Evolutionary conservation across 35 echinoderm and acorn worm species (phyloP).

Genomic region (Amphiura filiformis): DNA sequence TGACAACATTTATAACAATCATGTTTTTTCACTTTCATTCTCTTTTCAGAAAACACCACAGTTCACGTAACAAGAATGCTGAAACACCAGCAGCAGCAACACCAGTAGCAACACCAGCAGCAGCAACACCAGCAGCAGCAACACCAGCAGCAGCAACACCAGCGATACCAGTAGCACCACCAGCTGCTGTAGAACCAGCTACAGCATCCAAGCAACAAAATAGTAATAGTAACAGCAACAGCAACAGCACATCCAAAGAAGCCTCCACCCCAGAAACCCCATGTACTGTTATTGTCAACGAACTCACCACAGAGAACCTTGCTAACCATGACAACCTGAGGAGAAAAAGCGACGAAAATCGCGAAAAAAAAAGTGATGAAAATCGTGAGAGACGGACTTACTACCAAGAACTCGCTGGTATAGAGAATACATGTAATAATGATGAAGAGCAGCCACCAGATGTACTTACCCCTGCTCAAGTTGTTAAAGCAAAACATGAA

Average conservation of each 20-base stretch:
- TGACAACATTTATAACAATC: too few relatives aligned
- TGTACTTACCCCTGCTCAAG: conserved; percentile 32
- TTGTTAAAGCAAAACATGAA: conserved; percentile 20
- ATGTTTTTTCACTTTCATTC: not conserved
- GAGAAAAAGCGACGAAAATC: not conserved
- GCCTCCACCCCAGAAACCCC: not conserved
- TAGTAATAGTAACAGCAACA: not conserved
- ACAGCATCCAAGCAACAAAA: not conserved
- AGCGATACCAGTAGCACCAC: too few relatives aligned
- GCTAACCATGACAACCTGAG: not conserved
- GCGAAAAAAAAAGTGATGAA: conserved; percentile 18
- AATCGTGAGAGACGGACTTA: conserved; percentile 77
- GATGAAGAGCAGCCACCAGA: conserved; percentile 37
- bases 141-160: not conserved
- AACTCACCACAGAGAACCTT: not conserved
- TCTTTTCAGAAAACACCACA: not conserved
- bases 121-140: not conserved
- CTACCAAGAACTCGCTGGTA: conserved; percentile 79
- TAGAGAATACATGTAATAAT: conserved; percentile 72
- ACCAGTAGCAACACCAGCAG: not conserved
- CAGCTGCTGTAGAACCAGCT: too few relatives aligned
- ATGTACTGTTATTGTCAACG: not conserved
- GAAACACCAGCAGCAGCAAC: not conserved
- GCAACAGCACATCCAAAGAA: not conserved
- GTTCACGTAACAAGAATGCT: not conserved